Evolutionary conservation across 2,113 vertebrate genomes (phyloP).

Genomic region (Alethe diademata): DNA sequence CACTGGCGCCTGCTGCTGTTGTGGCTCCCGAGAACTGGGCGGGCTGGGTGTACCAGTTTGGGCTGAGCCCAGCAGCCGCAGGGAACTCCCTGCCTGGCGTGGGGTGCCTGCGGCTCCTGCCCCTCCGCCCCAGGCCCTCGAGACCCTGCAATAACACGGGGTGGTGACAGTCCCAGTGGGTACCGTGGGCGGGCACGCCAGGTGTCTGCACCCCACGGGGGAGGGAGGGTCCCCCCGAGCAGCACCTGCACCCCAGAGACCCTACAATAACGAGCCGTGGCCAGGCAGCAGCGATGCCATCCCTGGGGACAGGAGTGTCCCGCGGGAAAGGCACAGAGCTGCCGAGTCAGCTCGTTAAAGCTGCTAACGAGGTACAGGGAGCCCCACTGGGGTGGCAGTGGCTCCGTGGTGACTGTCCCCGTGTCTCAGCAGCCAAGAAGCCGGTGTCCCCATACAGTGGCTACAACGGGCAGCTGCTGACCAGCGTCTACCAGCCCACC

Average conservation of each 20-base stretch:
- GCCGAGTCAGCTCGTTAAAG: slow-evolving; percentile 2
- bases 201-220: neutral
- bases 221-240: neutral
- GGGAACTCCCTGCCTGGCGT: neutral
- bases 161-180: neutral
- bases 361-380: neutral
- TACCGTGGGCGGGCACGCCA: rapidly evolving
- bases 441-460: slow-evolving; percentile 90
- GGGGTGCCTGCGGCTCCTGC: neutral
- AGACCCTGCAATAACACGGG: neutral
- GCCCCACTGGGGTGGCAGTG: neutral
- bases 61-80: neutral
- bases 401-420: neutral
- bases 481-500: slow-evolving; percentile 92
- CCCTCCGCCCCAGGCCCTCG: rapidly evolving
- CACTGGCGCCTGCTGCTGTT: neutral
- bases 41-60: slow-evolving; percentile 41
- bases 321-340: neutral
- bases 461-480: slow-evolving; percentile 89
- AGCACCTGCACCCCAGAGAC: neutral
- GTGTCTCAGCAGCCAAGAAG: slow-evolving; percentile 76
- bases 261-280: neutral
- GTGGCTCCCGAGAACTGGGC: neutral
- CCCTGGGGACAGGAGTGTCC: neutral
- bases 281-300: neutral